Evolutionary conservation across 2,113 vertebrate genomes (phyloP), one percentile per base, ranked within the genome.

Genomic region (Oncorhynchus mykiss): DNA sequence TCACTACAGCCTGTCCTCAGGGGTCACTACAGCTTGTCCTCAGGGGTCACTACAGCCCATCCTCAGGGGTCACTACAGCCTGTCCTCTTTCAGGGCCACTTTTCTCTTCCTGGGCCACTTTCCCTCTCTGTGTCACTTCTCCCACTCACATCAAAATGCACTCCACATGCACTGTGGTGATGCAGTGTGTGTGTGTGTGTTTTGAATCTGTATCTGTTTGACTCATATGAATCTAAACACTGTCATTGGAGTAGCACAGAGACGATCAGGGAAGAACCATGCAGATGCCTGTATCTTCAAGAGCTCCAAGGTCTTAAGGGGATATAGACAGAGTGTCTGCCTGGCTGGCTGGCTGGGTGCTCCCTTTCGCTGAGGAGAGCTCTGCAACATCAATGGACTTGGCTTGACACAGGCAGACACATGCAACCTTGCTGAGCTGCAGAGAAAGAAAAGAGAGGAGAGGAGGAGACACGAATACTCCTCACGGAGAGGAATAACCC

Each of bases 331-430:
- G 78, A 74, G 77, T 81, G 79, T 71, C 82, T 1, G 39, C 81
- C 80, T 73, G 76, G 80, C 84, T 74, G 80, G 67, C 82, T 73
- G 76, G 69, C 80, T 29, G 39, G 31, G 70, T 34, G 76, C 82
- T 84, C 45, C 81, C 82, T 80, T 78, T 54, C 9, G 78, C 77
- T 70, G 79, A 73, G 78, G 76, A 82, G 80, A 80, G 70, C 82
- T 82, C 67, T 75, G 79, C 79, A 27, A 87, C 86, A 82, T 86
- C 88, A 81, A 72, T 84, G 75, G 64, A 62, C 67, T 48, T 74
- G 73, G 72, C 71, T 74, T 81, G 82, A 83, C 86, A 76, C 1
- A 78, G 82, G 82, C 85, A 78, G 64, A 27, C 48, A 27, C 48
- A 25, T 49, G 49, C 54, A 67, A 45, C 39, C 67, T 68, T 20